Conservation (phyloP, 2,113 vertebrate genomes). For the Pseudois nayaur region DNA sequence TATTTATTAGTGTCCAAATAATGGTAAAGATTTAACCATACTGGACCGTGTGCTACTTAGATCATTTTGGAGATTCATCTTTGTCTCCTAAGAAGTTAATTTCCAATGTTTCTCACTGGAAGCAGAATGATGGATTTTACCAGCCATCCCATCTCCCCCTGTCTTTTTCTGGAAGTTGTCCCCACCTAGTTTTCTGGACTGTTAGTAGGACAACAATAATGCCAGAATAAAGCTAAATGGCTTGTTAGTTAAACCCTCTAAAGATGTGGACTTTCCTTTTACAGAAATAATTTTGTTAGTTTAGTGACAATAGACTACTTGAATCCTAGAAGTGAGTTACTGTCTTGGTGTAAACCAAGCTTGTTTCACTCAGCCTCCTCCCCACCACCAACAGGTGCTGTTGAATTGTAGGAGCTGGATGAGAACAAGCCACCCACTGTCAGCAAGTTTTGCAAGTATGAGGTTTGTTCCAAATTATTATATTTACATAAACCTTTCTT, state of each 20-base stretch:
- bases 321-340: background rate
- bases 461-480: background rate
- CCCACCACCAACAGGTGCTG: constrained; percentile 81
- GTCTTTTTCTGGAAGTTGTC: background rate
- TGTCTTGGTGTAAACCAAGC: background rate
- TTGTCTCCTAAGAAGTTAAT: background rate
- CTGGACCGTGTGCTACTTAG: background rate
- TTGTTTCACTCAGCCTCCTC: background rate
- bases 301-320: background rate
- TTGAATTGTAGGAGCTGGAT: constrained; percentile 95
- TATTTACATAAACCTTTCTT: constrained; percentile 15
- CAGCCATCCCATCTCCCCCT: background rate
- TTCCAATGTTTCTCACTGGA: background rate
- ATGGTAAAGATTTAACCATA: background rate
- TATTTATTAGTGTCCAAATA: background rate
- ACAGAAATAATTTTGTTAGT: background rate
- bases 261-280: background rate
- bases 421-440: constrained; percentile 91
- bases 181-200: background rate
- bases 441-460: constrained; percentile 91
- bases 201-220: background rate
- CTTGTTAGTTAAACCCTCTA: background rate
- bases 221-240: background rate
- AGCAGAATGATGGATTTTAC: background rate
- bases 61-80: background rate